Evolutionary conservation across 2,113 vertebrate genomes (phyloP).

Genomic region (Psammodynastes pulverulentus): DNA sequence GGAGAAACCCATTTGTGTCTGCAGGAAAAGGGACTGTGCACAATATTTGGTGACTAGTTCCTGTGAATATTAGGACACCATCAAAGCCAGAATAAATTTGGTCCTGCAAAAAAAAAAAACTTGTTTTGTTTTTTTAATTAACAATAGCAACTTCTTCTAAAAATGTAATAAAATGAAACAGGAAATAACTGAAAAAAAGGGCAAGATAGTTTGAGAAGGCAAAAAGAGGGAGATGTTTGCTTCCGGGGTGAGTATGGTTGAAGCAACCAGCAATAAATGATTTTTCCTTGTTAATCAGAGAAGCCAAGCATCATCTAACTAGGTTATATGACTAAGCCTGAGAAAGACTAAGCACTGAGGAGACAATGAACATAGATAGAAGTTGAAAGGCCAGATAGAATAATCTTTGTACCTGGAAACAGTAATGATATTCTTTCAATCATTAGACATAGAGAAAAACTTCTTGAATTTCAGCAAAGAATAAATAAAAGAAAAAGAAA

Average conservation of each 20-base stretch:
- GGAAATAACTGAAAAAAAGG: not conserved
- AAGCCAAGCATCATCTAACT: not conserved
- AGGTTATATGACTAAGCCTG: not conserved
- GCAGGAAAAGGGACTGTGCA: not conserved
- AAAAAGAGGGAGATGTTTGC: not conserved
- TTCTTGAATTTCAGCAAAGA: not conserved
- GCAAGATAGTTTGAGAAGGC: not conserved
- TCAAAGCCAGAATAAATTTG: not conserved
- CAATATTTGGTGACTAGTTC: not conserved
- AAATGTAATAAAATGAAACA: not conserved
- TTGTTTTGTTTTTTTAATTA: not conserved
- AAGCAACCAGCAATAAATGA: not conserved
- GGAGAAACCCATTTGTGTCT: not conserved
- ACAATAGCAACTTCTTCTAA: not conserved
- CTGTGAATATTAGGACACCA: not conserved
- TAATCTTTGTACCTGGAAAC: not conserved
- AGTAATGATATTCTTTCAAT: not conserved
- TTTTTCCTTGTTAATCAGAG: not conserved
- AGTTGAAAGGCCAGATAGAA: not conserved
- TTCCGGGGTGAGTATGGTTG: not conserved
- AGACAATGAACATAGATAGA: not conserved
- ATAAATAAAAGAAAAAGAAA: not conserved
- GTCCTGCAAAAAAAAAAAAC: not conserved
- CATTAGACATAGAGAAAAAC: not conserved
- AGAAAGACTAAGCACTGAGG: not conserved